Percentiles rank a stretch among this genome's conserved stretches.
phyloP scores from a whole-genome alignment of 1,140 invertebrate genomes.

The Hylaeus anthracinus region DNA sequence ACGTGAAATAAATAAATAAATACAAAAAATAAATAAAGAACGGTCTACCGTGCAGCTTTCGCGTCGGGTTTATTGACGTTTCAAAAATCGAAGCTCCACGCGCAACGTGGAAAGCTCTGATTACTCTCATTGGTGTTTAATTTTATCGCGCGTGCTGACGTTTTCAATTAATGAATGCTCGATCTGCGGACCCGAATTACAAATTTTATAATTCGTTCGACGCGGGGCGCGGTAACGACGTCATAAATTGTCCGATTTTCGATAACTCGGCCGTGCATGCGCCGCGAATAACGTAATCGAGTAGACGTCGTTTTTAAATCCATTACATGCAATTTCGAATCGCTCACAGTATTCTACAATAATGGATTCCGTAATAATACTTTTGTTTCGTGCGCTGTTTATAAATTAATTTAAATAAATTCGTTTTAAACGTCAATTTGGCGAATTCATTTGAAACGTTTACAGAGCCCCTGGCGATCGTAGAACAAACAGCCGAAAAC shows the following conservation, averaged over 20 bases:
- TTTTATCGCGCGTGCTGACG: conserved; percentile 17
- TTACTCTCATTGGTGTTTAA: conserved; percentile 12
- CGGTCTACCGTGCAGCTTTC: neutral
- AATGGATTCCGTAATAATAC: neutral
- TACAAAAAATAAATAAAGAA: neutral
- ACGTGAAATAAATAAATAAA: neutral
- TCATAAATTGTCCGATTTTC: conserved; percentile 4
- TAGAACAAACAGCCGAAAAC: too few relatives aligned
- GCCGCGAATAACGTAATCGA: neutral
- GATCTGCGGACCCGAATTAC: conserved; percentile 6
- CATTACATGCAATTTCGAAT: neutral
- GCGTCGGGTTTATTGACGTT: conserved; percentile 21
- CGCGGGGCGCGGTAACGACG: neutral
- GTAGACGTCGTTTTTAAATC: neutral
- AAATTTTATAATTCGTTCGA: conserved; percentile 30
- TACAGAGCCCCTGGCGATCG: too few relatives aligned
- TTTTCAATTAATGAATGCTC: conserved; percentile 26
- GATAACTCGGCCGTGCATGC: neutral
- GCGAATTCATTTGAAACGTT: too few relatives aligned
- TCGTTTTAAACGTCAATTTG: too few relatives aligned
- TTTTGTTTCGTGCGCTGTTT: too few relatives aligned
- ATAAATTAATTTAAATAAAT: too few relatives aligned
- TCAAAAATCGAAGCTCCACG: neutral
- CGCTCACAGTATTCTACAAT: neutral
- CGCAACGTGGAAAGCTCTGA: neutral